Evolutionary conservation across 2,797 vertebrate species (phyloP).

Genomic region (Sebastes umbrosus): DNA sequence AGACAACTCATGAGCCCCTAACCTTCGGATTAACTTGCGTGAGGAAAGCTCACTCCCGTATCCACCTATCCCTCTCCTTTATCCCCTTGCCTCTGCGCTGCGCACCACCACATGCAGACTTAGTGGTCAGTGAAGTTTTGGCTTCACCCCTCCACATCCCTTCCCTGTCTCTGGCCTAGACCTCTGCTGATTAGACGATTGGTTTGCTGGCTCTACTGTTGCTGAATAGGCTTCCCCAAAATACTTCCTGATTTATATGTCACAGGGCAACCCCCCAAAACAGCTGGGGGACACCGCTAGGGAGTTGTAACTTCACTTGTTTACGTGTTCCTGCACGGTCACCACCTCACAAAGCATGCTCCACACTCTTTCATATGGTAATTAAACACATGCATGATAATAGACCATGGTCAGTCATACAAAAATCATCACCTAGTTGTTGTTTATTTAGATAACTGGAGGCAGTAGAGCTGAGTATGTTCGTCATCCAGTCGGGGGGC

Average conservation of each 20-base stretch:
- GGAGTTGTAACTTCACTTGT: constrained; percentile 19
- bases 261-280: constrained; percentile 15
- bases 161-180: constrained; percentile 32
- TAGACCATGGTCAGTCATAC: constrained; percentile 11
- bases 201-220: constrained; percentile 51
- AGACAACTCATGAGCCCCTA: constrained; percentile 90
- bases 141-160: constrained; percentile 19
- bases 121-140: constrained; percentile 42
- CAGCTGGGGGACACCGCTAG: constrained; percentile 38
- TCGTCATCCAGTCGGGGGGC: background rate
- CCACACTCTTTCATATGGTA: constrained; percentile 25
- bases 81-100: constrained; percentile 33
- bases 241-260: constrained; percentile 22
- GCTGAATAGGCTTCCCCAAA: constrained; percentile 41
- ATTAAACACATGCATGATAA: constrained; percentile 38
- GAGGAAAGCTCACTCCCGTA: background rate
- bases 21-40: background rate
- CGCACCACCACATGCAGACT: constrained; percentile 56
- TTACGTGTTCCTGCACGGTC: constrained; percentile 22
- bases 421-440: background rate
- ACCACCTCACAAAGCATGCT: constrained; percentile 51
- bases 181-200: constrained; percentile 50
- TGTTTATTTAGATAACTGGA: constrained; percentile 19
- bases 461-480: background rate
- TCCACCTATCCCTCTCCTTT: constrained; percentile 23